Evolutionary conservation across 2,113 vertebrate species (phyloP).

Genomic region (Cromileptes altivelis): DNA sequence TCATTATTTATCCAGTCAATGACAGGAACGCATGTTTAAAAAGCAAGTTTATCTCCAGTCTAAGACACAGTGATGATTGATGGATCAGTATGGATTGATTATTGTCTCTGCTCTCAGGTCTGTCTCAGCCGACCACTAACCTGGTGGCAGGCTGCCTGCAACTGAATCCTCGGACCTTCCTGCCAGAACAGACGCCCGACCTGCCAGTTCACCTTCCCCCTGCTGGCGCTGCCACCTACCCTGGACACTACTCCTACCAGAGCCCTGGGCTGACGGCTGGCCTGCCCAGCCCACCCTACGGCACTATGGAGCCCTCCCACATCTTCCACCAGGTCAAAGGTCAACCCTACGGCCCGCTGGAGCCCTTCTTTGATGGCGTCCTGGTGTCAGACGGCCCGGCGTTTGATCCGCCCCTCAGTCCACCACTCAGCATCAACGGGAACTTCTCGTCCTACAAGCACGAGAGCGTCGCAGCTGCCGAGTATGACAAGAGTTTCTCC

Average conservation of each 20-base stretch:
- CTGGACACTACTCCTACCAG: conserved; percentile 92
- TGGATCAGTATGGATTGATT: neutral
- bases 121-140: conserved; percentile 99
- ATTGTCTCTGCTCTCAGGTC: conserved; percentile 69
- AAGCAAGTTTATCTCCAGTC: neutral
- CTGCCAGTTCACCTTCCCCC: conserved; percentile 88
- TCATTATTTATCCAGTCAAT: too few relatives aligned
- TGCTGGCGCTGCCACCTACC: conserved; percentile 85
- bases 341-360: conserved; percentile 88
- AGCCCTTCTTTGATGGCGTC: conserved; percentile 94
- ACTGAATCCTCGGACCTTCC: conserved; percentile 96
- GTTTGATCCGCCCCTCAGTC: conserved; percentile 96
- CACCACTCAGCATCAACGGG: conserved; percentile 97
- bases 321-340: conserved; percentile 94
- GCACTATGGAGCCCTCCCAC: conserved; percentile 97
- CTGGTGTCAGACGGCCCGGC: conserved; percentile 92
- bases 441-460: conserved; percentile 99
- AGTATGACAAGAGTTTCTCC: conserved; percentile 95
- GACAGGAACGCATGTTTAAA: too few relatives aligned
- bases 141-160: conserved; percentile 97
- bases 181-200: conserved; percentile 95
- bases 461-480: conserved; percentile 83
- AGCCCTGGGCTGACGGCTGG: conserved; percentile 95
- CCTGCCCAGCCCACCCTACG: conserved; percentile 96
- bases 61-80: neutral